phyloP scores from a whole-genome alignment of 2,888 invertebrate species.

The Spodoptera littoralis region DNA sequence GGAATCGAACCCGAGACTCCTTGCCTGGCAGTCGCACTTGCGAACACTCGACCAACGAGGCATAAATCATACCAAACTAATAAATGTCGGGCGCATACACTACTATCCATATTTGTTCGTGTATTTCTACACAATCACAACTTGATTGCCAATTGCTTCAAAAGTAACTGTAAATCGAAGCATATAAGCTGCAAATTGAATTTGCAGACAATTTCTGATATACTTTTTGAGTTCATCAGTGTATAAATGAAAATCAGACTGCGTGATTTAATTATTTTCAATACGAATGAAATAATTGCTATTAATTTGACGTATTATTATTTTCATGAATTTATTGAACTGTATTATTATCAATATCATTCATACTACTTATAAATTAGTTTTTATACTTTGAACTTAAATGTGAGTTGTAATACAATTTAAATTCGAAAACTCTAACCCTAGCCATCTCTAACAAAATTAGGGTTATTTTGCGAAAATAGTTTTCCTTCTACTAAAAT shows the following conservation, averaged over 20 bases:
- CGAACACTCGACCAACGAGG: neutral
- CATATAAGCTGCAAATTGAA: slow-evolving; percentile 32
- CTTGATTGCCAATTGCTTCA: slow-evolving; percentile 47
- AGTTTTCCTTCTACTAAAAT: too few species aligned
- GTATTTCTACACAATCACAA: slow-evolving; percentile 28
- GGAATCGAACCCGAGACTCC: too few species aligned
- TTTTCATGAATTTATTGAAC: too few species aligned
- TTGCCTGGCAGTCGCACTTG: too few species aligned
- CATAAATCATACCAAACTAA: neutral
- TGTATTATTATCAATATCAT: too few species aligned
- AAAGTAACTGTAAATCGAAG: slow-evolving; percentile 29
- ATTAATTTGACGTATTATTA: too few species aligned
- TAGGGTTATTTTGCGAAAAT: too few species aligned
- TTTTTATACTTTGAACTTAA: too few species aligned
- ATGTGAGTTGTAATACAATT: too few species aligned
- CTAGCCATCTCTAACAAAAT: too few species aligned
- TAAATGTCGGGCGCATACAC: neutral
- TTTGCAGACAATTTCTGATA: slow-evolving; percentile 13
- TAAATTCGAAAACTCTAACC: too few species aligned
- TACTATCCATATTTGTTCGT: slow-evolving; percentile 18
- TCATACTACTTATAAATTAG: too few species aligned
- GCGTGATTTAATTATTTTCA: neutral
- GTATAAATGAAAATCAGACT: slow-evolving; percentile 9
- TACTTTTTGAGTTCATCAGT: slow-evolving; percentile 9
- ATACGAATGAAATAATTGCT: neutral